Evolutionary conservation across 2,888 invertebrate species (phyloP).

Genomic region (Drosophila percnosoma): DNA sequence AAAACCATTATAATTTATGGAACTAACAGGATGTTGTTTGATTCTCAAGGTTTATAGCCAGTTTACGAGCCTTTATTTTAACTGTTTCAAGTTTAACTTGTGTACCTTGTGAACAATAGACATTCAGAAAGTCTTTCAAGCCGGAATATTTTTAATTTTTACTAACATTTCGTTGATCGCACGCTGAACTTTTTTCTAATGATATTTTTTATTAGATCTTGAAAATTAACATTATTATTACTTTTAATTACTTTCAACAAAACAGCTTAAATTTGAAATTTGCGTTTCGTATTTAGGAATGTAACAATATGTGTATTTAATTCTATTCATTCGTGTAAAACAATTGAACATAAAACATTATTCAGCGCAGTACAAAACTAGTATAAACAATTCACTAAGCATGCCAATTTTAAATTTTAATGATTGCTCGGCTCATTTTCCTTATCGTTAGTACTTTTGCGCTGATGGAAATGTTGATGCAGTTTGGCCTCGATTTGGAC

Average conservation of each 20-base stretch:
- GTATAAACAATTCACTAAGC: slow-evolving; percentile 24
- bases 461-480: slow-evolving; percentile 72
- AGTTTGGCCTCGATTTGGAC: slow-evolving; percentile 77
- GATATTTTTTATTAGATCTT: background rate
- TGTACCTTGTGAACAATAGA: background rate
- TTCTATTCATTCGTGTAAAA: slow-evolving; percentile 15
- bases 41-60: no score
- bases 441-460: slow-evolving; percentile 56
- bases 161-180: background rate
- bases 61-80: background rate
- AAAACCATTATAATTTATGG: background rate
- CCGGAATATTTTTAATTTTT: background rate
- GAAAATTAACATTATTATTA: background rate
- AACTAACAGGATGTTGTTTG: no score
- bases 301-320: slow-evolving; percentile 4
- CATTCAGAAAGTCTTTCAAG: background rate
- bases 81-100: no score
- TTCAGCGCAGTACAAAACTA: background rate
- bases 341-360: slow-evolving; percentile 13
- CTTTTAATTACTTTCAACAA: background rate
- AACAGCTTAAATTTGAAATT: background rate
- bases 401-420: slow-evolving; percentile 9
- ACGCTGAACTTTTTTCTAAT: background rate
- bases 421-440: slow-evolving; percentile 66
- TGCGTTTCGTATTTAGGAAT: background rate